Percentiles rank a stretch among this genome's conserved stretches.
Evolutionary conservation across 2,888 invertebrate genomes (phyloP).

Genomic region (Ctenicera cuprea): DNA sequence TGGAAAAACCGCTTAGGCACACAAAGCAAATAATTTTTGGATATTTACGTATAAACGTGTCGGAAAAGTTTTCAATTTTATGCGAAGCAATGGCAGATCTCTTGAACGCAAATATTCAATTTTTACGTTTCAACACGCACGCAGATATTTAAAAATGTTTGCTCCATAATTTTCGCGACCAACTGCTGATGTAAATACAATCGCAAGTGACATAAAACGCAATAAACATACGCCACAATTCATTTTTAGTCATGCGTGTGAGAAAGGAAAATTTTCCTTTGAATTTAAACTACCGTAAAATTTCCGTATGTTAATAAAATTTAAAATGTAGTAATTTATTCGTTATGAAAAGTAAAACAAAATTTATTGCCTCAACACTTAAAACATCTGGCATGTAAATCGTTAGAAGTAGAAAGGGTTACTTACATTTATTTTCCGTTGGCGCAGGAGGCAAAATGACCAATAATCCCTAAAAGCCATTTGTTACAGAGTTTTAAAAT

Average conservation of each 20-base stretch:
- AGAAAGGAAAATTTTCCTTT: background rate
- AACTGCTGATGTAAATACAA: background rate
- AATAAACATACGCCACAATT: background rate
- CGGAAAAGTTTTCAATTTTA: conserved; percentile 14
- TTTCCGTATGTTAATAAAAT: too few species aligned
- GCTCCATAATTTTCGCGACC: background rate
- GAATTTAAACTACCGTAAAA: too few species aligned
- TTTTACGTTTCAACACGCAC: conserved; percentile 13
- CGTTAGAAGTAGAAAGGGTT: background rate
- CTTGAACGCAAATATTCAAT: background rate
- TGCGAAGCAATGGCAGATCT: background rate
- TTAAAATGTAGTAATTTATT: too few species aligned
- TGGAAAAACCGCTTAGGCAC: conserved; percentile 7
- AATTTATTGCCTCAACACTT: too few species aligned
- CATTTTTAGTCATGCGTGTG: too few species aligned
- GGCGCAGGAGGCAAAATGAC: background rate
- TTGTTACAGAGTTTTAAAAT: conserved; percentile 3
- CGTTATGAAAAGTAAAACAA: too few species aligned
- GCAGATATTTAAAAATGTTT: background rate
- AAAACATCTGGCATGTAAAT: background rate
- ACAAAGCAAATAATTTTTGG: conserved; percentile 28
- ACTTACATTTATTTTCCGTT: background rate
- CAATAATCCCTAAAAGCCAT: conserved; percentile 1
- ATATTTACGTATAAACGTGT: conserved; percentile 10
- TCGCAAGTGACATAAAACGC: too few species aligned